phyloP scores from a whole-genome alignment of 1,140 invertebrate species.

The Pararge aegeria region DNA sequence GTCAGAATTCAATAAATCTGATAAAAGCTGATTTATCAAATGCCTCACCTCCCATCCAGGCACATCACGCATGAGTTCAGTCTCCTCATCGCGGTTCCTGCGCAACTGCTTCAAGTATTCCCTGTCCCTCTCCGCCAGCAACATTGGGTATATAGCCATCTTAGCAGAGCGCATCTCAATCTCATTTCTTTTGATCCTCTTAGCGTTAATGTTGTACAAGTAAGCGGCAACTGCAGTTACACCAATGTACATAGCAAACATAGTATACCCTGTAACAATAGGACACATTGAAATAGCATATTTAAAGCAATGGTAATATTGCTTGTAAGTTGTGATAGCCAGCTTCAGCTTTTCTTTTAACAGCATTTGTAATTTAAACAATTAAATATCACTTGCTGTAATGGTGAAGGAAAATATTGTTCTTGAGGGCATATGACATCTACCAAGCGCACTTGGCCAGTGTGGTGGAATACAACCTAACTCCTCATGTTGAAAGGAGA shows the following conservation, averaged over 20 bases:
- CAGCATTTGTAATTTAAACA: too few relatives aligned
- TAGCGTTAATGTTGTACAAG: conserved; percentile 81
- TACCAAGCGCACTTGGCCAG: too few relatives aligned
- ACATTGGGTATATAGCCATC: conserved; percentile 87
- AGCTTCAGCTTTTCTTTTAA: too few relatives aligned
- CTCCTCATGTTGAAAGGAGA: too few relatives aligned
- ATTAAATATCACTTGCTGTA: too few relatives aligned
- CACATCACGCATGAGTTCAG: conserved; percentile 92
- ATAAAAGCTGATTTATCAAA: not conserved
- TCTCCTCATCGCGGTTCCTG: conserved; percentile 91
- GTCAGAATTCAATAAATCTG: too few relatives aligned
- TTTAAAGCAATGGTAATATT: not conserved
- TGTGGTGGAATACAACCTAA: too few relatives aligned
- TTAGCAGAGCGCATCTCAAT: conserved; percentile 88
- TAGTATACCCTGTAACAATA: conserved; percentile 74
- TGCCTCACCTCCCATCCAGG: conserved; percentile 88
- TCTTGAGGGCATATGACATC: too few relatives aligned
- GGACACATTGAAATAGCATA: not conserved
- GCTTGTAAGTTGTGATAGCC: too few relatives aligned
- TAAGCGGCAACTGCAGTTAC: conserved; percentile 81
- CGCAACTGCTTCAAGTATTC: conserved; percentile 90
- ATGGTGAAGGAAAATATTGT: too few relatives aligned
- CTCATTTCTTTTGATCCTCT: conserved; percentile 77
- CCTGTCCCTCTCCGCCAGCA: conserved; percentile 90
- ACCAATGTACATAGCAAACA: conserved; percentile 82